Evolutionary conservation across 2,888 invertebrate genomes (phyloP), one percentile per base, ranked within the genome.

Genomic region (Drosophila pseudotakahashii): DNA sequence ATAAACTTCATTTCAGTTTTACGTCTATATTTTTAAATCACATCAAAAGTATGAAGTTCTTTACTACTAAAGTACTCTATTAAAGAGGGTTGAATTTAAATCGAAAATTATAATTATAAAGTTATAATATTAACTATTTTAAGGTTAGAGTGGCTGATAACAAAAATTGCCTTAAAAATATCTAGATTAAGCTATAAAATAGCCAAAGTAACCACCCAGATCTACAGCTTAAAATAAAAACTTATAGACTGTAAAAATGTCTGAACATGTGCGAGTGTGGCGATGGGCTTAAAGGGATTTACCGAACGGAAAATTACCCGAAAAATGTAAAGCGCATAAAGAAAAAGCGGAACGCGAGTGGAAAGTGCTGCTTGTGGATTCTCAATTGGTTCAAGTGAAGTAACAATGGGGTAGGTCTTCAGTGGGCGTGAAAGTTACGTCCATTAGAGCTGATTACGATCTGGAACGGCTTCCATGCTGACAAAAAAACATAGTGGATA

Each of bases 261-360:
- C 59, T 41, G 55, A 37, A 37, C n/a, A n/a, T 37, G 32, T 62
- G 58, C 34, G 50, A 47, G 36, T 50, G 39, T 52, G 59, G 16
- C 39, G 44, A 51, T 54, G 57, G 48, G 70, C 70, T 76, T 59
- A 16, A 77, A 71, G 67, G 54, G 53, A 63, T 67, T 74, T 62
- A 45, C 32, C 11, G 59, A 73, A 66, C 44, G 77, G 60, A 68
- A 76, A 81, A 79, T 64, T 70, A 64, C 67, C 32, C 34, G 30
- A 73, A 67, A 54, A 54, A 34, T 37, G 32, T 32, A 69, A 44
- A 51, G 32, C 16, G 42, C 32, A 34, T n/a, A 11, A 48, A 30
- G 9, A 32, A 30, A 30, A 37, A 48, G 44, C 32, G 34, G 16
- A 44, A 34, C 16, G 36, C 14, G 5, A 13, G 42, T 37, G 42